Evolutionary conservation across 2,113 vertebrate genomes (phyloP).

Genomic region (Oncorhynchus kisutch): DNA sequence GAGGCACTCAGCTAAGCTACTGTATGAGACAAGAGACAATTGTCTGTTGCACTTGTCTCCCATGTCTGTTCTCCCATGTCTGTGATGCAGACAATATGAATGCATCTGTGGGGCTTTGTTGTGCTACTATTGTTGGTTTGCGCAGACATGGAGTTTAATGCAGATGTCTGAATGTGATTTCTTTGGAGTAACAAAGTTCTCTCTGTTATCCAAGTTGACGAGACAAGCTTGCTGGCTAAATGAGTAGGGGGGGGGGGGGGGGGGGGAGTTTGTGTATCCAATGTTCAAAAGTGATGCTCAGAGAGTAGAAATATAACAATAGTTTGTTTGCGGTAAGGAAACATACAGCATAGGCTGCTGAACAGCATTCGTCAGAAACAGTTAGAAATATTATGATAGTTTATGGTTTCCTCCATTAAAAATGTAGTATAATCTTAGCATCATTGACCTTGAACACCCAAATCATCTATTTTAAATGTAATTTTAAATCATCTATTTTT

Average conservation of each 20-base stretch:
- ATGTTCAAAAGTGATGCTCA: background rate
- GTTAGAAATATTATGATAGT: no score
- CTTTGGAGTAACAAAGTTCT: constrained; percentile 15
- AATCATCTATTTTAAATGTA: no score
- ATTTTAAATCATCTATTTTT: no score
- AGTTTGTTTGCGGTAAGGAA: no score
- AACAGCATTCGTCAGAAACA: no score
- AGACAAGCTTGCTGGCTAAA: background rate
- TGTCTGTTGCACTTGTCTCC: constrained; percentile 50
- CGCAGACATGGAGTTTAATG: constrained; percentile 1
- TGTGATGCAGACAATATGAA: constrained; percentile 31
- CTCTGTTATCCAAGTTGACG: background rate
- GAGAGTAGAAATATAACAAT: background rate
- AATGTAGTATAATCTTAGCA: no score
- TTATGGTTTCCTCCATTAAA: no score
- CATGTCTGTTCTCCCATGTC: constrained; percentile 47
- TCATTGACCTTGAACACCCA: no score
- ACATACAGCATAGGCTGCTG: no score
- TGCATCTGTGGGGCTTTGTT: constrained; percentile 55
- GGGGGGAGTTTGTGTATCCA: background rate
- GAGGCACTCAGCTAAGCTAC: constrained; percentile 34
- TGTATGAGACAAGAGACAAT: constrained; percentile 52
- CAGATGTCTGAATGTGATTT: constrained; percentile 23
- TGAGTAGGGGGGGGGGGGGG: background rate
- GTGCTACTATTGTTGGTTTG: constrained; percentile 25